Base-by-base conservation (phyloP, 2,888 invertebrate species). In the Drosophila austrosaltans region DNA sequence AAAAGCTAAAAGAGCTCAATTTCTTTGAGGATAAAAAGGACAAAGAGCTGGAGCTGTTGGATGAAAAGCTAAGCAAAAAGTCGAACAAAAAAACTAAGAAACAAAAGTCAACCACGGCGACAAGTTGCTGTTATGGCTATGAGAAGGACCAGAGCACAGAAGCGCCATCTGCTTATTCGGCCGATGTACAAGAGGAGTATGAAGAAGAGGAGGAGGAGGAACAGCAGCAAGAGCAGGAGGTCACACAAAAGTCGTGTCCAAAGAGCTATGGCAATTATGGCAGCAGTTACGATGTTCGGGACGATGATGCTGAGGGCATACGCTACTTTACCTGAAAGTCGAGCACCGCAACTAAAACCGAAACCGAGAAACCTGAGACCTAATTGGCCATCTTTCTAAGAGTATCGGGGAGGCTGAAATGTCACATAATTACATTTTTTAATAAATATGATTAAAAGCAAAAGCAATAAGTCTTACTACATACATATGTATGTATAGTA, bases 361-460 rank as follows among this genome's bases (percentile, higher is more conserved):
- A 36, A 20, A 48, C 40, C 36, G 36, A 36, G 36, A 36, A 36
- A 36, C 36, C 10, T 36, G 36, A 36, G 36, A 36, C 36, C 36
- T 56, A 69, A 69, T 69, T 69, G 62, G 69, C 22, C 48, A n/a
- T 53, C 40, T 28, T 8, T 53, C 3, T 3, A 53, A 28, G 8
- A 10, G 39, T 44, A 36, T 30, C 48, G 60, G 57, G 8, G 36
- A 36, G 10, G 10, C 36, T 36, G 36, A 36, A 36, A 36, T 36
- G 36, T 8, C 10, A 75, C 77, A 85, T 87, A 82, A 82, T 82
- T 82, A 87, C 69, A 66, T 72, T 83, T 77, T 69, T 79, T 78
- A 85, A 88, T 88, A 83, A 87, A 82, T 81, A 74, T 88, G 74
- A 80, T 83, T 76, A 88, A 86, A 87, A 70, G 69, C 69, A 53